These are phyloP conservation scores for Enoplosus armatus DNA, from an alignment of 2,797 vertebrate genomes.

Conservation along the genomic window DNA sequence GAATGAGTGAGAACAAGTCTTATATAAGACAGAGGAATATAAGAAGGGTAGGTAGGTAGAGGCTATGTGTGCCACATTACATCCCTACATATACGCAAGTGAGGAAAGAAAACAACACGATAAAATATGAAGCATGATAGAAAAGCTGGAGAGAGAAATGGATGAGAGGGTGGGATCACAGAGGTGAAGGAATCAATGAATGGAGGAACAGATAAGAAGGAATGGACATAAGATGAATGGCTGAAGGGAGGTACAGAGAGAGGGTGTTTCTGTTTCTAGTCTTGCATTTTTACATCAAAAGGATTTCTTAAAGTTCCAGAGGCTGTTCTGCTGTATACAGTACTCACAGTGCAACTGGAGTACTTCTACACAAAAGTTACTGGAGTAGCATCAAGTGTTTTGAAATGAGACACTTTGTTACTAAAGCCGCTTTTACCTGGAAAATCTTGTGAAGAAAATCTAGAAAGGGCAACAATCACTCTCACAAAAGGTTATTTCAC, in stretches of 20 bases:
- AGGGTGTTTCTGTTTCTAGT: not conserved
- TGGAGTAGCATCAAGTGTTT: not conserved
- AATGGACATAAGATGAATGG: not conserved
- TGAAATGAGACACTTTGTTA: not conserved
- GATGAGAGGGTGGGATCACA: not conserved
- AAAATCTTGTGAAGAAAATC: not conserved
- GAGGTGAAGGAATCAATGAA: conserved; percentile 10
- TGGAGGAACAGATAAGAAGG: not conserved
- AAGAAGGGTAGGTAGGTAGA: not conserved
- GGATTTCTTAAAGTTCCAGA: not conserved
- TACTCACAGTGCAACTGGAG: not conserved
- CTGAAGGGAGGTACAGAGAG: not conserved
- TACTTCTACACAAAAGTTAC: not conserved
- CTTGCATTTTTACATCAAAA: not conserved
- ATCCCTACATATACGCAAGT: not conserved
- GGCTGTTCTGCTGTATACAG: not conserved
- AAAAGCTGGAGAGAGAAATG: not conserved
- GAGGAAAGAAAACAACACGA: not conserved
- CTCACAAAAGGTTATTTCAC: not conserved
- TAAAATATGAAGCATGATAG: not conserved
- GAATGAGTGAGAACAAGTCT: conserved; percentile 13
- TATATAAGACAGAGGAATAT: not conserved
- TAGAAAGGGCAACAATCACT: not conserved
- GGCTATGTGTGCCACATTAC: not conserved
- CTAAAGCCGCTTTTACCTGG: not conserved